Percentiles rank a stretch among this genome's conserved stretches.
These are phyloP conservation scores for Ciconia maguari DNA, from an alignment of 2,113 vertebrate species.

Conservation along the genomic window DNA sequence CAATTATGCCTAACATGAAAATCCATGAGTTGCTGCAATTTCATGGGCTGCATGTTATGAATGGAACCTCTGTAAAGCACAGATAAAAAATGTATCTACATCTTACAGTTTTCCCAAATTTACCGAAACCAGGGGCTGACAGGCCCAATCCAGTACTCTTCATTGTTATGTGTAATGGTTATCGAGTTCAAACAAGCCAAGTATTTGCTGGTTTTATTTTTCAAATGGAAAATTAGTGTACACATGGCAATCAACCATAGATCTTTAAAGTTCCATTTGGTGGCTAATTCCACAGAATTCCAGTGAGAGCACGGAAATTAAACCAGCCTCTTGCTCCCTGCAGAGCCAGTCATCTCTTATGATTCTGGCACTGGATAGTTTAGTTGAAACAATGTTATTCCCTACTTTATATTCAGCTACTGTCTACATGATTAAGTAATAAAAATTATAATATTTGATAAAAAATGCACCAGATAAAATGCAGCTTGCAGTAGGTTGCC, in stretches of 20 bases:
- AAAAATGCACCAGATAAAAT: not conserved
- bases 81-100: not conserved
- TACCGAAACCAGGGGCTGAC: not conserved
- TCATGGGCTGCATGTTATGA: not conserved
- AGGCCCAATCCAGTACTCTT: not conserved
- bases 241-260: not conserved
- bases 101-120: not conserved
- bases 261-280: not conserved
- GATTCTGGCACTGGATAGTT: not conserved
- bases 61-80: not conserved
- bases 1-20: not conserved
- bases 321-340: fast-evolving
- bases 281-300: not conserved
- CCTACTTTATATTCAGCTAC: not conserved
- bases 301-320: not conserved
- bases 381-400: not conserved
- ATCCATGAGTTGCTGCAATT: not conserved
- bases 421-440: not conserved
- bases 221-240: not conserved
- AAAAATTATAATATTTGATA: not conserved
- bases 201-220: not conserved
- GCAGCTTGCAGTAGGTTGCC: not conserved
- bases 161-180: not conserved
- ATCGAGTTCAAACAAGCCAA: not conserved
- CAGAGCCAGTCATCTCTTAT: not conserved